Percentiles rank a stretch among this genome's conserved stretches.
These are phyloP conservation scores for Cyanocitta stelleri DNA, from an alignment of 2,113 vertebrate genomes.

Conservation along the genomic window DNA sequence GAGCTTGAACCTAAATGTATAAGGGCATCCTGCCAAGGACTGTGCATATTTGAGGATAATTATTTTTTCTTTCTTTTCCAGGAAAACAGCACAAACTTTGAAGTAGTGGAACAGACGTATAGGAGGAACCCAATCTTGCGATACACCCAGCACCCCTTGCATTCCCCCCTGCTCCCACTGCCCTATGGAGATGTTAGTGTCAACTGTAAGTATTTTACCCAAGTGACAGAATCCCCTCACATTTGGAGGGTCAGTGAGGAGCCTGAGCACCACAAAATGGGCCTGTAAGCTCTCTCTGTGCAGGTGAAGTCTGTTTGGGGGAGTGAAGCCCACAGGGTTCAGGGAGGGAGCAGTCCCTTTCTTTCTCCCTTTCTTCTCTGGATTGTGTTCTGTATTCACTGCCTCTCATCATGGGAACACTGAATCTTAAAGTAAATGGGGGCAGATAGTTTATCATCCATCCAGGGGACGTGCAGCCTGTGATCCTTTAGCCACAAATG, in stretches of 20 bases:
- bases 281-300: background rate
- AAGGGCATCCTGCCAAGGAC: background rate
- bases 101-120: slow-evolving; percentile 89
- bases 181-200: slow-evolving; percentile 84
- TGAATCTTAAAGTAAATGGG: background rate
- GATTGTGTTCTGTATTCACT: background rate
- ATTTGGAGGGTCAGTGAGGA: background rate
- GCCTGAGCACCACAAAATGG: background rate
- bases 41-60: background rate
- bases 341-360: background rate
- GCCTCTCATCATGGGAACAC: background rate
- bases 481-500: background rate
- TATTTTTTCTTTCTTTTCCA: background rate
- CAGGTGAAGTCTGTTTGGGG: background rate
- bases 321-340: background rate
- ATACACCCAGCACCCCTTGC: slow-evolving; percentile 91
- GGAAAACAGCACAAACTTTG: slow-evolving; percentile 87
- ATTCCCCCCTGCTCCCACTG: slow-evolving; percentile 85
- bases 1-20: background rate
- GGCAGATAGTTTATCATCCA: background rate
- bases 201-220: slow-evolving; percentile 71
- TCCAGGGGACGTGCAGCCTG: background rate
- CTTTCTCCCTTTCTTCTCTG: background rate
- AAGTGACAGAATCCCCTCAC: background rate
- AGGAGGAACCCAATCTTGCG: slow-evolving; percentile 88